Evolutionary conservation across 2,113 vertebrate genomes (phyloP).

Genomic region (Varanus salvator): DNA sequence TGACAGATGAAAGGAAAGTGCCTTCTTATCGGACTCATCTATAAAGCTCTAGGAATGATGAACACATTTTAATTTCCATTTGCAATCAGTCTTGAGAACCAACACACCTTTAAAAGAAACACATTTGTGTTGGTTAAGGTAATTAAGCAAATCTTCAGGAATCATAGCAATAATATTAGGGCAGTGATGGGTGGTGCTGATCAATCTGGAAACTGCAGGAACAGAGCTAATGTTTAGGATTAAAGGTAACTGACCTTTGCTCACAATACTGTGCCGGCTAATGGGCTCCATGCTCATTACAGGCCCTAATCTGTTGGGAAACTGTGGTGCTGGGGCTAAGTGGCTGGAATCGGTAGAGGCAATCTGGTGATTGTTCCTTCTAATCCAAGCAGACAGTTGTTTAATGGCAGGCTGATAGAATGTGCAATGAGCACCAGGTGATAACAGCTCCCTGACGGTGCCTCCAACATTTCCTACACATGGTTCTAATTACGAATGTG

Average conservation of each 20-base stretch:
- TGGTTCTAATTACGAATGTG: background rate
- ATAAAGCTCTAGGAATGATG: slow-evolving; percentile 13
- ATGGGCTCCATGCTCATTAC: slow-evolving; percentile 41
- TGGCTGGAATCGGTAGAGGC: background rate
- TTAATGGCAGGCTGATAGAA: accelerated
- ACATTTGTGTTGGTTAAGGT: background rate
- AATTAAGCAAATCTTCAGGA: slow-evolving; percentile 35
- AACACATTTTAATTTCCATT: slow-evolving; percentile 57
- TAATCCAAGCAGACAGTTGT: background rate
- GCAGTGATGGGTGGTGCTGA: slow-evolving; percentile 45
- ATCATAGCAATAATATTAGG: slow-evolving; percentile 38
- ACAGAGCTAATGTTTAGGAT: slow-evolving; percentile 60
- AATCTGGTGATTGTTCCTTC: slow-evolving; percentile 4
- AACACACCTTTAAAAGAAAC: background rate
- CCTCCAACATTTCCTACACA: background rate
- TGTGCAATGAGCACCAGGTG: background rate
- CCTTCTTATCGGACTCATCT: slow-evolving; percentile 32
- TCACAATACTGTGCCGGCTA: slow-evolving; percentile 26
- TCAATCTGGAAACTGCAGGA: slow-evolving; percentile 43
- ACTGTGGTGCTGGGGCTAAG: accelerated
- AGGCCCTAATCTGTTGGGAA: slow-evolving; percentile 23
- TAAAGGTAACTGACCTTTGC: slow-evolving; percentile 58
- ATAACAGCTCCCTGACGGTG: background rate
- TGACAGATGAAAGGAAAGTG: background rate
- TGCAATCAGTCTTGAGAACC: background rate